Base-by-base conservation (phyloP, 2,888 invertebrate species). In the Scrobipalpa atriplicella region DNA sequence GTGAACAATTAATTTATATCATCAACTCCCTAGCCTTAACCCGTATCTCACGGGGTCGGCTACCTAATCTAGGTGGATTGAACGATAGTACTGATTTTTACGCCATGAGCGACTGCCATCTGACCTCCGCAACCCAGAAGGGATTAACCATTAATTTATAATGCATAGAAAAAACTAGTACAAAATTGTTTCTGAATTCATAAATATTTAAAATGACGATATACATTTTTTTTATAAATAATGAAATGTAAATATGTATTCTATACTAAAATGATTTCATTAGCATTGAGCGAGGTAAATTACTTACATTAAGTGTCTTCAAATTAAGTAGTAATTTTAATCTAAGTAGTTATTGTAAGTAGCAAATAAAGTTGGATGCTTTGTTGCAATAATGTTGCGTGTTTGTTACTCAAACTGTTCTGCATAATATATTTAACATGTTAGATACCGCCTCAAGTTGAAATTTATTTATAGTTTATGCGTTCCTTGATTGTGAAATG, bases 381-480 rank as follows among this genome's bases (percentile, higher is more conserved):
- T 47, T 5, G 47, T 47, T 47, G 47, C 47, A 8, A 47, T 47
- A 29, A 29, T 3, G 5, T 29, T 29, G 29, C n/a, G 3, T 47
- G 47, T 47, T 47, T 47, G 47, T 47, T 47, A 47, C n/a, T 8
- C n/a, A n/a, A 47, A 47, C 47, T 16, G 5, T 16, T 47, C 8
- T 47, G 47, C 47, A 47, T 47, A 47, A 47, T 47, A 43, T 43
- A 43, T 43, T 43, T 13, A 43, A 43, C 47, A 16, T 5, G 47
- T 47, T 47, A 47, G 16, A 16, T 47, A 47, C 16, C 47, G 47
- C 47, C 47, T 47, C 47, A 3, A 16, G 47, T 54, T 29, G 5
- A 29, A 54, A 2, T 54, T 54, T 21, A 18, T 18, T 16, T 8
- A 18, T 16, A 52, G n/a, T 11, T 52, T 19, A 52, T 29, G 29